Evolutionary conservation across 1,140 invertebrate genomes (phyloP).

Genomic region (Stenopsyche tienmushanensis): DNA sequence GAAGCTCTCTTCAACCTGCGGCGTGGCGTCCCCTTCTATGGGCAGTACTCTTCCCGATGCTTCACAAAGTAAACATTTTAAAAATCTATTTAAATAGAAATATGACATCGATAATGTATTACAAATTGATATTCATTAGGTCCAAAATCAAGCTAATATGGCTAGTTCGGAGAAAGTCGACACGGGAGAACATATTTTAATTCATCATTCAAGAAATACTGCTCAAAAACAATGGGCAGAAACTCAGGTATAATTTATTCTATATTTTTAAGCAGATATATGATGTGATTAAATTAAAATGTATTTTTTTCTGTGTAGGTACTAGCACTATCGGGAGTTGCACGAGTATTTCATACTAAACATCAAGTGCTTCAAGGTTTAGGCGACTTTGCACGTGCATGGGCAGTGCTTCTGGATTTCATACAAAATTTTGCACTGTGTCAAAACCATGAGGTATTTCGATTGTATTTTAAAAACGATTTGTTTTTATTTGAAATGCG

Average conservation of each 20-base stretch:
- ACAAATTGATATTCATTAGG: slow-evolving; percentile 46
- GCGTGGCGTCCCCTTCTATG: slow-evolving; percentile 90
- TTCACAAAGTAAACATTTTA: slow-evolving; percentile 79
- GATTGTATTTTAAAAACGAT: slow-evolving; percentile 6
- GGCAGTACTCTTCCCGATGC: slow-evolving; percentile 92
- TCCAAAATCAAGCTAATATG: slow-evolving; percentile 76
- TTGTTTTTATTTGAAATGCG: too few relatives aligned
- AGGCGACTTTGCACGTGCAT: slow-evolving; percentile 89
- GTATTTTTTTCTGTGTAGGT: slow-evolving; percentile 49
- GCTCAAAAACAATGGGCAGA: slow-evolving; percentile 99
- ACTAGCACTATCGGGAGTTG: slow-evolving; percentile 64
- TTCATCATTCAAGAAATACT: slow-evolving; percentile 98
- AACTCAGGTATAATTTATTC: slow-evolving; percentile 71
- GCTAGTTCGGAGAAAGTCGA: slow-evolving; percentile 94
- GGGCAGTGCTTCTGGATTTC: slow-evolving; percentile 89
- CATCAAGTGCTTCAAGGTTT: slow-evolving; percentile 79
- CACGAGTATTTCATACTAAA: slow-evolving; percentile 83
- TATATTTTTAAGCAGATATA: neutral
- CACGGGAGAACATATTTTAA: slow-evolving; percentile 89
- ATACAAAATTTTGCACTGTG: slow-evolving; percentile 90
- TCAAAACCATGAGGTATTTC: slow-evolving; percentile 84
- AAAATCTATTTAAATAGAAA: slow-evolving; percentile 2
- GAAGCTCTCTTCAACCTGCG: slow-evolving; percentile 77
- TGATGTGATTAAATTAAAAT: neutral
- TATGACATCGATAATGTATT: neutral